phyloP scores from a whole-genome alignment of 2,888 invertebrate genomes.

The Tinea trinotella region DNA sequence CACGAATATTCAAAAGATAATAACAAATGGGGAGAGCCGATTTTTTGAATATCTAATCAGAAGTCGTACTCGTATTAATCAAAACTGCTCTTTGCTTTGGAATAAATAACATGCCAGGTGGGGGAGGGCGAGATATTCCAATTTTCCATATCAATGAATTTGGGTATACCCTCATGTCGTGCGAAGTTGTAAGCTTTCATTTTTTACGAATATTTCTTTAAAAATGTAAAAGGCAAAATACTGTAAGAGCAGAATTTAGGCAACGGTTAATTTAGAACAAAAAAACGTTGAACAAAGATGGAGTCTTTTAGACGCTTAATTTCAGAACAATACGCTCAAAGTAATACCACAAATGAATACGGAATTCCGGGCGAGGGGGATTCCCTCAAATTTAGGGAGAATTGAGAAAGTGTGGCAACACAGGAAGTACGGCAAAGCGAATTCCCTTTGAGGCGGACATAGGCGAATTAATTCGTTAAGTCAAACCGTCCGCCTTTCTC shows the following conservation, averaged over 20 bases:
- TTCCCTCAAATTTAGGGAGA: conserved; percentile 30
- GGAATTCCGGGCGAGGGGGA: conserved; percentile 49
- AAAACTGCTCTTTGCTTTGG: conserved; percentile 32
- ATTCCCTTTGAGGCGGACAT: conserved; percentile 35
- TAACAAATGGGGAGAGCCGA: conserved; percentile 4
- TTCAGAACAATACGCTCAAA: conserved; percentile 59
- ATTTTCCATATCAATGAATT: conserved; percentile 34
- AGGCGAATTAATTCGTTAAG: conserved; percentile 52
- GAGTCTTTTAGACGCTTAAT: conserved; percentile 46
- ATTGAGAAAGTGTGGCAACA: conserved; percentile 22
- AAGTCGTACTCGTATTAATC: conserved; percentile 32
- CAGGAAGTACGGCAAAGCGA: conserved; percentile 41
- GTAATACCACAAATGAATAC: conserved; percentile 62
- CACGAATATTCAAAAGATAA: neutral
- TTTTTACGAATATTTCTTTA: neutral
- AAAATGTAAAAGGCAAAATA: neutral
- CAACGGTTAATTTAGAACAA: neutral
- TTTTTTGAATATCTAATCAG: conserved; percentile 15
- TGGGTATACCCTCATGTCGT: conserved; percentile 20
- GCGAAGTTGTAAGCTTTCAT: neutral
- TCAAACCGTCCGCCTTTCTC: conserved; percentile 34
- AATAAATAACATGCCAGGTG: conserved; percentile 33
- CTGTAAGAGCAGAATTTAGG: neutral
- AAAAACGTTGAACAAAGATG: neutral
- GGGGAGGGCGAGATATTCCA: conserved; percentile 27